Evolutionary conservation across 1,140 invertebrate genomes (phyloP).

Genomic region (Drosophila sucinea): DNA sequence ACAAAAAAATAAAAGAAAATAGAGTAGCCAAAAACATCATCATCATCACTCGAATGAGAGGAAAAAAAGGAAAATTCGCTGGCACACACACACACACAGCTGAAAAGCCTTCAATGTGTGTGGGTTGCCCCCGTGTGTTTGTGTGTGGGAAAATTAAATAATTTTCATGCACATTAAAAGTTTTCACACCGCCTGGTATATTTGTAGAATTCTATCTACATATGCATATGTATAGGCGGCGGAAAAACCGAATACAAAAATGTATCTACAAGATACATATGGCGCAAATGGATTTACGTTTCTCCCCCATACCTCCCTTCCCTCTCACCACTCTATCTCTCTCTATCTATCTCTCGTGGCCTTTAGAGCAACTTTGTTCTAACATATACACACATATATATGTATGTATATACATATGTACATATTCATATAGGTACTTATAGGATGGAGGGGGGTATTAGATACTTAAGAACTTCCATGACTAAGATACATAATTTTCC

Average conservation of each 20-base stretch:
- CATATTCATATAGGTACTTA: too few relatives aligned
- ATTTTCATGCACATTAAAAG: conserved; percentile 80
- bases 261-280: conserved; percentile 76
- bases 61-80: conserved; percentile 50
- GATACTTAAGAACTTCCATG: too few relatives aligned
- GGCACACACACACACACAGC: conserved; percentile 31
- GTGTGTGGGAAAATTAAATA: conserved; percentile 77
- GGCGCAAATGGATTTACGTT: conserved; percentile 69
- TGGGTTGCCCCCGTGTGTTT: conserved; percentile 12
- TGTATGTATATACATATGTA: conserved; percentile 3
- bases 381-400: conserved; percentile 28
- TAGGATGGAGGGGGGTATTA: too few relatives aligned
- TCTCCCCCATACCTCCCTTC: conserved; percentile 40
- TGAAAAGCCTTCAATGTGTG: conserved; percentile 40
- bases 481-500: too few relatives aligned
- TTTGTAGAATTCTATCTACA: conserved; percentile 26
- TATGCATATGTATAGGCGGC: conserved; percentile 34
- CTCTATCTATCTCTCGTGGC: conserved; percentile 42
- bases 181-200: conserved; percentile 65
- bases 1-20: conserved; percentile 64
- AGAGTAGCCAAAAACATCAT: conserved; percentile 62
- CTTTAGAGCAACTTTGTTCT: conserved; percentile 31
- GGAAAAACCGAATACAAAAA: conserved; percentile 28
- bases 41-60: conserved; percentile 13
- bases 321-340: conserved; percentile 20